Evolutionary conservation across 1,140 invertebrate species (phyloP), one percentile per base, ranked within the genome.

Genomic region (Aplysia californica): DNA sequence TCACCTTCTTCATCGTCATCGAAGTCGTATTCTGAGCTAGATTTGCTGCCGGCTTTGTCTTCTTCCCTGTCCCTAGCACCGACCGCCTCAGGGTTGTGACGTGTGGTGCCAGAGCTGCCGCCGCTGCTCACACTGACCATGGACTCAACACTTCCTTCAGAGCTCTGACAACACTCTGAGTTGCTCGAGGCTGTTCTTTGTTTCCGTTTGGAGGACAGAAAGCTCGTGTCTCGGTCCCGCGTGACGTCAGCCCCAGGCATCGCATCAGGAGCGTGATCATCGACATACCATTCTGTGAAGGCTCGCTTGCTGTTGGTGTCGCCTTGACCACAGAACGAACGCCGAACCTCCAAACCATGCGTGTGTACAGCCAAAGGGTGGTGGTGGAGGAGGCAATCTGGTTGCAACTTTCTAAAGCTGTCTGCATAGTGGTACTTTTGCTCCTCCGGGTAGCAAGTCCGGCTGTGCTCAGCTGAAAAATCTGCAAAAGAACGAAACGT

Each of bases 261-360:
- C n/a, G n/a, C n/a, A n/a, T n/a, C n/a, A n/a, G n/a, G n/a, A n/a
- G n/a, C 68, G 2, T 1, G 26, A 2, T 70, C 68, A 21, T 70
- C 68, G 3, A 70, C 41, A 35, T 70, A 70, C 68, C 68, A 70
- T 20, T 70, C 44, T 6, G 68, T 70, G 29, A 56, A 70, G 1
- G 29, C 29, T 10, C 38, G 20, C 26, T 70, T 70, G 50, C 38
- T 70, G 0, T 31, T 1, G 21, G 44, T 70, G 21, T 70, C 68
- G 1, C 68, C 68, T 21, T 70, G 68, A 1, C 68, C 68, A 38
- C 33, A 70, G 29, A 41, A 70, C 1, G 41, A 55, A 1, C 68
- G 44, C 2, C 68, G 44, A 21, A 31, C 23, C 3, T 29, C 31
- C 1, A 55, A 23, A 33, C 15, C 26, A 18, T 55, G 31, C 31